A percentile compares a stretch with the other conserved stretches of the same genome.
phyloP scores from a whole-genome alignment of 2,113 vertebrate species.

The Phodopus roborovskii region DNA sequence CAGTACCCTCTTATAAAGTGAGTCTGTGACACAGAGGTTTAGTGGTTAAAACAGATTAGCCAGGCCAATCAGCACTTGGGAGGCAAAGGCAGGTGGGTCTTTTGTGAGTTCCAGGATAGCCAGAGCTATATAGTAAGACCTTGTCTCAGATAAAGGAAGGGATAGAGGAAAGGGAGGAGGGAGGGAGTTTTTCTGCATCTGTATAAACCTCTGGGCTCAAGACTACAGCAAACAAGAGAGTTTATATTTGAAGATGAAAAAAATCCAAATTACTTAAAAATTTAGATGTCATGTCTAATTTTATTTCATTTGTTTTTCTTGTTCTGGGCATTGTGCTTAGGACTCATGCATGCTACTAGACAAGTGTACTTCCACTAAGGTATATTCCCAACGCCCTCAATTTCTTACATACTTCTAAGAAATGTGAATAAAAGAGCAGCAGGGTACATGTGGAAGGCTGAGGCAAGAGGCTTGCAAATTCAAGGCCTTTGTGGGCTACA shows the following conservation, averaged over 20 bases:
- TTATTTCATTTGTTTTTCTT: not conserved
- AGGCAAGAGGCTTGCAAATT: not conserved
- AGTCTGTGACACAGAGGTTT: not conserved
- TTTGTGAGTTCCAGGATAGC: not conserved
- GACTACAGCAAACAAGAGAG: not conserved
- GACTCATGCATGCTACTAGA: not conserved
- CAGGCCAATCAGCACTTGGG: not conserved
- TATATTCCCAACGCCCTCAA: not conserved
- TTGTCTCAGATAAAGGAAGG: not conserved
- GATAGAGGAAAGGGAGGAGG: too few species aligned
- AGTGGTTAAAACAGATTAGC: not conserved
- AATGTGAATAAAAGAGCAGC: constrained; percentile 9
- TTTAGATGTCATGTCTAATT: not conserved
- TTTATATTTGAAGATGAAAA: not conserved
- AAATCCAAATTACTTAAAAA: constrained; percentile 6
- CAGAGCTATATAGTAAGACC: too few species aligned
- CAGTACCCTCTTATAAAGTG: not conserved
- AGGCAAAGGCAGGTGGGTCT: not conserved
- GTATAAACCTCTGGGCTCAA: not conserved
- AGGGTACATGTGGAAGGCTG: not conserved
- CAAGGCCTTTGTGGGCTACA: too few species aligned
- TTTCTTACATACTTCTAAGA: not conserved
- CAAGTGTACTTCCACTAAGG: not conserved
- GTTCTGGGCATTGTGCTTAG: not conserved
- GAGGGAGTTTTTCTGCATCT: not conserved